Conservation (phyloP, 2,797 vertebrate species). For the Chaetophractus vellerosus region DNA sequence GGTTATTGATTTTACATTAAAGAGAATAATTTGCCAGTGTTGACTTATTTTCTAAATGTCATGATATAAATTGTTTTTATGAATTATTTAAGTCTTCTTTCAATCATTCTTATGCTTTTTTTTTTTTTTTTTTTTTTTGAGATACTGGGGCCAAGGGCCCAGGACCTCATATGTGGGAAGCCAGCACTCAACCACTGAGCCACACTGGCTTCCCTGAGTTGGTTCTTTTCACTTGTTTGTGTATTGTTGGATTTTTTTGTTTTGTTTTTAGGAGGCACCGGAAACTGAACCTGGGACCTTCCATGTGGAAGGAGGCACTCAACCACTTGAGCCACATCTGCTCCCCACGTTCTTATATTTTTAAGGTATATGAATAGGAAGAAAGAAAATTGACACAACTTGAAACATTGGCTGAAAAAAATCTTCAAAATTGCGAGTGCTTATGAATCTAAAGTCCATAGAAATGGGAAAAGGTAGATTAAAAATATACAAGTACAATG, state of each 20-base stretch:
- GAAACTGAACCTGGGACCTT: no score
- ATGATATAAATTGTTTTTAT: background rate
- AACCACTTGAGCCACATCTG: no score
- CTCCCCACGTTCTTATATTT: background rate
- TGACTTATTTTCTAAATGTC: slow-evolving; percentile 63
- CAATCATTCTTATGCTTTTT: slow-evolving; percentile 60
- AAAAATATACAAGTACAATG: background rate
- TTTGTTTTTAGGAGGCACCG: no score
- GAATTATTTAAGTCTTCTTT: slow-evolving; percentile 70
- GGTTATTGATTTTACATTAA: slow-evolving; percentile 35
- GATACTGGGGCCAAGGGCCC: no score
- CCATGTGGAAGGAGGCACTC: no score
- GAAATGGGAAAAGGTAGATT: background rate
- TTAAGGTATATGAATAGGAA: slow-evolving; percentile 36
- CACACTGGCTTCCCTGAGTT: no score
- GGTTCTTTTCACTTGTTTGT: no score
- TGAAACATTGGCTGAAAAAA: background rate
- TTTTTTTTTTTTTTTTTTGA: background rate
- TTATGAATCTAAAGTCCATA: background rate
- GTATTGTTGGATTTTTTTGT: no score
- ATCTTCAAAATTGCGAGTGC: background rate
- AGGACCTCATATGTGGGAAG: no score
- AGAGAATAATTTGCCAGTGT: background rate
- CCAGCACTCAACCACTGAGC: no score
- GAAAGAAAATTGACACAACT: slow-evolving; percentile 55